These are phyloP conservation scores for Cossypha heuglini DNA, from an alignment of 2,797 vertebrate species.

Conservation along the genomic window DNA sequence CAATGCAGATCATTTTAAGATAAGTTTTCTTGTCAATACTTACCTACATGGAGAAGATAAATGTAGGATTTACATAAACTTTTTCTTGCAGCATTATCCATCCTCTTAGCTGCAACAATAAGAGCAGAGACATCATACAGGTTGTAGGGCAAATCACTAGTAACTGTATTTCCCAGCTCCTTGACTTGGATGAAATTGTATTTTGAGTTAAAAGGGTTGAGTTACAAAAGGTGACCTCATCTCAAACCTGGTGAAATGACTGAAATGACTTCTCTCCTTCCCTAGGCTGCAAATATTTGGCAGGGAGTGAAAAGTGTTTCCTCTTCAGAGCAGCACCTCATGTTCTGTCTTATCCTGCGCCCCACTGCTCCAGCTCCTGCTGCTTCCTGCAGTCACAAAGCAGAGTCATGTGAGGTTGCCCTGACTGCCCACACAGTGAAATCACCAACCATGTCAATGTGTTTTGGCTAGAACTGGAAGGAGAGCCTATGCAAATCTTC, in stretches of 20 bases:
- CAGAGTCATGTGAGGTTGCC: neutral
- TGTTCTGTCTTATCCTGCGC: neutral
- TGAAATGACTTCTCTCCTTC: neutral
- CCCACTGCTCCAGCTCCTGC: accelerated
- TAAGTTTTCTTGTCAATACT: neutral
- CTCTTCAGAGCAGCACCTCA: neutral
- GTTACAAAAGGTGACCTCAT: neutral
- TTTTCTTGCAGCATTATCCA: neutral
- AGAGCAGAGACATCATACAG: neutral
- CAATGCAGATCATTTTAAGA: neutral
- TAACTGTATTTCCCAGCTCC: neutral
- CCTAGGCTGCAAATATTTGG: neutral
- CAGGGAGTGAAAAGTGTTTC: neutral
- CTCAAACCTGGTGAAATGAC: neutral
- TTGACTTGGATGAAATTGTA: neutral
- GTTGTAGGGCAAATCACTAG: neutral
- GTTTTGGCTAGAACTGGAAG: neutral
- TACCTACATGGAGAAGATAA: neutral
- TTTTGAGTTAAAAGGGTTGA: neutral
- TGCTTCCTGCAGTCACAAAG: neutral
- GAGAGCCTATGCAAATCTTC: neutral
- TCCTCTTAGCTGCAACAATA: neutral
- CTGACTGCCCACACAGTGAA: neutral
- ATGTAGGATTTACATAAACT: neutral
- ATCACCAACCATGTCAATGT: accelerated